These are phyloP conservation scores for Heteromyza rotundicornis DNA, from an alignment of 2,888 invertebrate species.

Conservation along the genomic window DNA sequence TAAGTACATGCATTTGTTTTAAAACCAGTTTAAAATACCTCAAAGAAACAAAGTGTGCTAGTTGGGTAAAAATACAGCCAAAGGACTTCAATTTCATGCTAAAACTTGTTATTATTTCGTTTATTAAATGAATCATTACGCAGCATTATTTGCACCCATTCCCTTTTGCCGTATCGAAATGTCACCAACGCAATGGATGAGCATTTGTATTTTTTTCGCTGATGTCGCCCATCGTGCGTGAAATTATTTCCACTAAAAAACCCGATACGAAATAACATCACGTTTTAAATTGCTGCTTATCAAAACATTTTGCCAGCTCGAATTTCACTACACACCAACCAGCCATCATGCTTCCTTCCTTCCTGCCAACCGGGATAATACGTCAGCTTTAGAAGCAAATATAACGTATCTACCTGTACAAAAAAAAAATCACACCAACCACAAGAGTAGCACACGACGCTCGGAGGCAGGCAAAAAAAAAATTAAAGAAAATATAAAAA, in stretches of 20 bases:
- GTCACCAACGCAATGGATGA: too few relatives aligned
- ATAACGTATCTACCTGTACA: not conserved
- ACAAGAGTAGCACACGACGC: not conserved
- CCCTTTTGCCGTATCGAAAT: too few relatives aligned
- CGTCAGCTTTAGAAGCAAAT: not conserved
- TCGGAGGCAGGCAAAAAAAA: not conserved
- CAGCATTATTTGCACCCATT: too few relatives aligned
- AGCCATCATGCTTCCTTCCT: not conserved
- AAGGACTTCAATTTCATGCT: too few relatives aligned
- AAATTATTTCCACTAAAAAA: conserved; percentile 5
- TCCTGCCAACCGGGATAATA: not conserved
- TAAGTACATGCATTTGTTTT: too few relatives aligned
- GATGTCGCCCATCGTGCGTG: not conserved
- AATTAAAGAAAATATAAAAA: not conserved
- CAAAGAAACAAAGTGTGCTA: too few relatives aligned
- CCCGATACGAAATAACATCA: conserved; percentile 43
- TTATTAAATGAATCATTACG: too few relatives aligned
- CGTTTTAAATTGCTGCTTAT: conserved; percentile 56
- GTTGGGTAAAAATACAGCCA: too few relatives aligned
- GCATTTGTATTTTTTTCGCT: not conserved
- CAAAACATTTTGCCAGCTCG: conserved; percentile 44
- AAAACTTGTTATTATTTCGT: too few relatives aligned
- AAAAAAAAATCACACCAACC: not conserved
- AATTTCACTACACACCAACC: not conserved
- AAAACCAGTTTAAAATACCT: too few relatives aligned